Evolutionary conservation across 2,888 invertebrate genomes (phyloP), one percentile per base, ranked within the genome.

Genomic region (Calameuta filiformis): DNA sequence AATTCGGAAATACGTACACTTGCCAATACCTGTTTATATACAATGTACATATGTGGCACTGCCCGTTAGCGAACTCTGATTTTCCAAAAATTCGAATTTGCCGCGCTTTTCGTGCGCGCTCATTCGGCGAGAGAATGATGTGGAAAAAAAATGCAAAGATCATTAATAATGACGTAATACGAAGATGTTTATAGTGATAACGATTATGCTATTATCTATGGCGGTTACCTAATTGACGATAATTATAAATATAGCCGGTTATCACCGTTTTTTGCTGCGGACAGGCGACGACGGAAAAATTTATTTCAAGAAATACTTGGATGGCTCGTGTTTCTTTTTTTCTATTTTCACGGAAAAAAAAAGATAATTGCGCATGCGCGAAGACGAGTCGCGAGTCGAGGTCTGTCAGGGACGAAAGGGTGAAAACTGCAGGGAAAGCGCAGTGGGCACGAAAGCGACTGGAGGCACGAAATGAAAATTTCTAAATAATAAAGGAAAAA

Each of bases 41-140:
- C 88, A 88, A 88, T 91, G 90, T 91, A 91, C 86, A 91, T 90
- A 91, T 78, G 89, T 87, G 87, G 88, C 90, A 90, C 89, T 91
- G 90, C 89, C 91, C 86, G 87, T 87, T 56, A 80, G 86, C 83
- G 77, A 83, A 84, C 69, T 69, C 75, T 68, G 75, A 73, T 77
- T 76, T 79, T 74, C 37, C 68, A 73, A 80, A 71, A 79, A 75
- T 31, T 69, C 30, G 73, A 76, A 77, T 73, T 79, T 79, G 75
- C 81, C 75, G 79, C 81, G 81, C 77, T 56, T 9, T 40, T 40
- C 15, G 40, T 6, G 40, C 40, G 40, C 40, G 40, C 40, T 15
- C 40, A 1, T 71, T 78, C 79, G 76, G 75, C 77, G 77, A 76
- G 77, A 69, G 2, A 56, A 56, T 56, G 23, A 56, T 23, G 6